A percentile compares a stretch with the other conserved stretches of the same genome.
Conservation (phyloP, 2,113 vertebrate species). For the Oreochromis spilurus region DNA sequence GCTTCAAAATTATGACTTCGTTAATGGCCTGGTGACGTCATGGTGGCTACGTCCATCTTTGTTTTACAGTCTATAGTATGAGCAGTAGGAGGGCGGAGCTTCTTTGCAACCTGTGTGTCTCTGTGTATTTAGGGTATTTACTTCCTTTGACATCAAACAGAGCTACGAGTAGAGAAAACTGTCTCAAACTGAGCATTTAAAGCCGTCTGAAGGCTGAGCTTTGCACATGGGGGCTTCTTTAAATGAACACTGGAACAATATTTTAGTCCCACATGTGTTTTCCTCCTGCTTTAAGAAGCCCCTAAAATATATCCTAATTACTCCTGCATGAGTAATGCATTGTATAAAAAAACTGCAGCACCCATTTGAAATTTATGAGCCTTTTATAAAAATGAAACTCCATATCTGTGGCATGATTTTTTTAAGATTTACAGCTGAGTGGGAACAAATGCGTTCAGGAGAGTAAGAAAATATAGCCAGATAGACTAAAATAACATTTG, state of each 20-base stretch:
- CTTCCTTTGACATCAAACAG: neutral
- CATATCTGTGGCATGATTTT: neutral
- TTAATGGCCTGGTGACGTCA: neutral
- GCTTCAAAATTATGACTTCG: neutral
- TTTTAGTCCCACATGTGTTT: neutral
- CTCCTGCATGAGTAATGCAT: neutral
- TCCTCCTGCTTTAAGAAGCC: neutral
- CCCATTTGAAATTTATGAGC: neutral
- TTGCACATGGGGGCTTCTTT: neutral
- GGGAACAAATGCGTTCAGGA: neutral
- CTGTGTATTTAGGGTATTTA: neutral
- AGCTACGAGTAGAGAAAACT: neutral
- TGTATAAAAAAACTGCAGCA: neutral
- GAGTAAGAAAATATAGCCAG: neutral
- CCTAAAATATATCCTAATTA: neutral
- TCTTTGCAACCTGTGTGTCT: neutral
- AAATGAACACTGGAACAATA: neutral
- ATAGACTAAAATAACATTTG: neutral
- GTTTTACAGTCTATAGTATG: neutral
- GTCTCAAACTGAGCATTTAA: neutral
- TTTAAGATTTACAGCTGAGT: neutral
- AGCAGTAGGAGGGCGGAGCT: neutral
- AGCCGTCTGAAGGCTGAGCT: neutral
- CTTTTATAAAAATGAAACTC: neutral
- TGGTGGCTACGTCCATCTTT: neutral